Percentiles rank a stretch among this genome's conserved stretches.
Evolutionary conservation across 2,797 vertebrate species (phyloP).

Genomic region (Muscicapa striata): DNA sequence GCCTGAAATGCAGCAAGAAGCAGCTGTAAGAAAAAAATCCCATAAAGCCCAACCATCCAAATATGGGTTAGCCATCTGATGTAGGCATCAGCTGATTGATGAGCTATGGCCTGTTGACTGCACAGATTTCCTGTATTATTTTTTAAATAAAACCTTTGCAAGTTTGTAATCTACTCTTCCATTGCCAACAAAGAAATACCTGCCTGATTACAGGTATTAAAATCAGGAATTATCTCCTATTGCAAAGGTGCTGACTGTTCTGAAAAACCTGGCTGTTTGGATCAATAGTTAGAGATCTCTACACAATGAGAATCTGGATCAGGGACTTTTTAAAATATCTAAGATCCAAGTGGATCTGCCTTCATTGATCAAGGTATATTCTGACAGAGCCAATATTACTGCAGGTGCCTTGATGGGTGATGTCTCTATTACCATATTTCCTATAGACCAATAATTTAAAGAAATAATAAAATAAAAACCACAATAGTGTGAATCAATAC

Average conservation of each 20-base stretch:
- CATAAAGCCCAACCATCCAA: neutral
- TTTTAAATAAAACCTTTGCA: neutral
- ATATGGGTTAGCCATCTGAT: neutral
- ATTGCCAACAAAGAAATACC: neutral
- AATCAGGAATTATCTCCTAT: neutral
- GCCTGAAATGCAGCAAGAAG: neutral
- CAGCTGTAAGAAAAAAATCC: neutral
- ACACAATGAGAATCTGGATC: neutral
- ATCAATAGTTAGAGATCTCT: neutral
- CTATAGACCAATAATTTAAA: neutral
- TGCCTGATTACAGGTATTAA: neutral
- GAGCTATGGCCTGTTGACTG: neutral
- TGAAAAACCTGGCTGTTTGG: neutral
- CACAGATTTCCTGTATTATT: neutral
- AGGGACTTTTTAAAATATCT: neutral
- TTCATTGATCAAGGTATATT: neutral
- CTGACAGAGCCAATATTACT: neutral
- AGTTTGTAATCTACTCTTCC: neutral
- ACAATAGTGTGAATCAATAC: neutral
- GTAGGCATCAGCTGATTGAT: neutral
- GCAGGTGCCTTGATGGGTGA: neutral
- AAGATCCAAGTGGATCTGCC: neutral
- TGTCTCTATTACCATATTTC: neutral
- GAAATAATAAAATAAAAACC: neutral
- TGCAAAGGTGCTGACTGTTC: neutral